Conservation (phyloP, 2,113 vertebrate species). For the Planiliza haematocheilus region DNA sequence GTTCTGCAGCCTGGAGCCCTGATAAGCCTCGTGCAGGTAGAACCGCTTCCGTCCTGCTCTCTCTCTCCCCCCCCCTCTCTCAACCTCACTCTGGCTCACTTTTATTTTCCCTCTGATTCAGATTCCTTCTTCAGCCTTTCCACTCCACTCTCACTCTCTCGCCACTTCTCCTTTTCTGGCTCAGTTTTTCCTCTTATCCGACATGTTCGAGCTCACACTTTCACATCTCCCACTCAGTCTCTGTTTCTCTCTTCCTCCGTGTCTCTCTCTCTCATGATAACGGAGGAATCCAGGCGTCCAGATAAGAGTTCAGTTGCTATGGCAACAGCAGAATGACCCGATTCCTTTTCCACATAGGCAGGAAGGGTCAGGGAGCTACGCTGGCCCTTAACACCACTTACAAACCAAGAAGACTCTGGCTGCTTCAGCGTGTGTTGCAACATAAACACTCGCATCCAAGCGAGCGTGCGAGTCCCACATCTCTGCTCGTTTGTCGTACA, state of each 20-base stretch:
- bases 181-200: slow-evolving; percentile 32
- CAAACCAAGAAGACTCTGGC: slow-evolving; percentile 24
- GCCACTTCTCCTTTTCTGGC: slow-evolving; percentile 40
- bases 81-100: slow-evolving; percentile 53
- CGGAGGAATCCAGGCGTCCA: slow-evolving; percentile 75
- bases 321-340: slow-evolving; percentile 70
- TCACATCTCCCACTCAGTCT: slow-evolving; percentile 52
- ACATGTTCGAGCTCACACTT: slow-evolving; percentile 36
- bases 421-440: not conserved
- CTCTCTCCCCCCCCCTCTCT: slow-evolving; percentile 37
- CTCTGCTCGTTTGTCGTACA: not conserved
- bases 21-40: slow-evolving; percentile 85
- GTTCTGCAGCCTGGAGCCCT: slow-evolving; percentile 80
- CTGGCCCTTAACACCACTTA: slow-evolving; percentile 38
- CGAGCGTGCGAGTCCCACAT: not conserved
- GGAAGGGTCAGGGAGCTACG: slow-evolving; percentile 46
- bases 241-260: slow-evolving; percentile 10
- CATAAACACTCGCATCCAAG: not conserved
- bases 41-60: slow-evolving; percentile 67
- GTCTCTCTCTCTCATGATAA: slow-evolving; percentile 64
- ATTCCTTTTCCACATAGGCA: slow-evolving; percentile 56
- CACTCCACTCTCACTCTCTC: slow-evolving; percentile 35
- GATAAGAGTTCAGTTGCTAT: slow-evolving; percentile 76
- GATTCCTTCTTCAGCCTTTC: slow-evolving; percentile 17
- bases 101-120: slow-evolving; percentile 41